Evolutionary conservation across 2,113 vertebrate genomes (phyloP).

Genomic region (Phasianus colchicus): DNA sequence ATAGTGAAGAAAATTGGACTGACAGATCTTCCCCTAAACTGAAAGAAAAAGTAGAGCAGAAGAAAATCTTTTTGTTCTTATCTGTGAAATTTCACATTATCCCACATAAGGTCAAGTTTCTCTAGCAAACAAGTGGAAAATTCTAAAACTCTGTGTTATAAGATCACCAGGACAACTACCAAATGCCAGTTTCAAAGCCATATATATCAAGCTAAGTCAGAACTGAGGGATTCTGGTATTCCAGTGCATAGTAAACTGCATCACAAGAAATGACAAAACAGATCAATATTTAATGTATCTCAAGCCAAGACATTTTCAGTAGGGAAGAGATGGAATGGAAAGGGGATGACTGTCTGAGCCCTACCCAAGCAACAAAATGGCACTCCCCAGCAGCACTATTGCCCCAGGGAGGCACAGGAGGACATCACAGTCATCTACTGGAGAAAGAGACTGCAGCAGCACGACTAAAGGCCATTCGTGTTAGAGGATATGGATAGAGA

Average conservation of each 20-base stretch:
- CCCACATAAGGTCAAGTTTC: neutral
- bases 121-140: slow-evolving; percentile 12
- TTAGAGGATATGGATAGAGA: neutral
- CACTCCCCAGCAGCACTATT: neutral
- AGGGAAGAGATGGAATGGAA: neutral
- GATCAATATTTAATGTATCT: neutral
- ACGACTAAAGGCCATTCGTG: neutral
- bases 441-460: neutral
- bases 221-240: neutral
- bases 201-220: neutral
- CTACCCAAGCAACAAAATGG: neutral
- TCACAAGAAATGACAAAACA: neutral
- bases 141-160: neutral
- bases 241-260: neutral
- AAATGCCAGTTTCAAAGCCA: neutral
- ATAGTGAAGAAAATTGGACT: neutral
- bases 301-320: neutral
- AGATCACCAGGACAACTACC: neutral
- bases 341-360: neutral
- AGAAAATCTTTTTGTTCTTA: neutral
- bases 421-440: neutral
- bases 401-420: neutral
- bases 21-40: slow-evolving; percentile 13
- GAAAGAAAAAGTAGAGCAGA: slow-evolving; percentile 30
- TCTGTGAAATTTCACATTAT: neutral